Percentiles rank a stretch among this genome's conserved stretches.
Evolutionary conservation across 2,797 vertebrate genomes (phyloP).

Genomic region (Momotus momota): DNA sequence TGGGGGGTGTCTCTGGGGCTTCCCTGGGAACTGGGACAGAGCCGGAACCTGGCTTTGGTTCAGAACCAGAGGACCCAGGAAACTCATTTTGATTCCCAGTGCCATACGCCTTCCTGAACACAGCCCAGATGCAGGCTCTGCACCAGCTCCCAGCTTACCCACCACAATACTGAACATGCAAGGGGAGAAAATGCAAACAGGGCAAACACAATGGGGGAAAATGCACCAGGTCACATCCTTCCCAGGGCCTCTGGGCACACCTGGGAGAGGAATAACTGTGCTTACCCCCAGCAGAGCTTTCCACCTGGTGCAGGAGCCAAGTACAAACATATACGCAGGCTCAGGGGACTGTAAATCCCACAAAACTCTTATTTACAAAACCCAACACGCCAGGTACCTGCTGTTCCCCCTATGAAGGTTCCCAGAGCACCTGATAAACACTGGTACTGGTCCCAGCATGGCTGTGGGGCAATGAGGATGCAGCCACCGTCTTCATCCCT

Average conservation of each 20-base stretch:
- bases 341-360: not conserved
- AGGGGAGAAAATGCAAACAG: not conserved
- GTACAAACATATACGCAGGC: accelerated
- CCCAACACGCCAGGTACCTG: accelerated
- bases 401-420: accelerated
- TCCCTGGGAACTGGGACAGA: accelerated
- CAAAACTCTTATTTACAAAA: not conserved
- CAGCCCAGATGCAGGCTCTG: accelerated
- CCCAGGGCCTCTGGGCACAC: accelerated
- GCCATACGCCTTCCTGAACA: accelerated
- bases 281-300: not conserved
- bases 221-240: not conserved
- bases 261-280: not conserved
- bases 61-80: not conserved
- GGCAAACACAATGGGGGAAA: not conserved
- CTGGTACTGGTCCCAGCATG: accelerated
- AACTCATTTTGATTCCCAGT: accelerated
- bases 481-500: not conserved
- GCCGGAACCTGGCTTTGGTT: accelerated
- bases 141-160: not conserved
- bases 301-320: accelerated
- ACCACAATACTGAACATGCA: accelerated
- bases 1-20: not conserved
- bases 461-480: accelerated
- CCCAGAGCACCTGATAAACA: not conserved